A percentile compares a stretch with the other conserved stretches of the same genome.
Conservation (phyloP, 2,797 vertebrate genomes). For the Gila robusta region DNA sequence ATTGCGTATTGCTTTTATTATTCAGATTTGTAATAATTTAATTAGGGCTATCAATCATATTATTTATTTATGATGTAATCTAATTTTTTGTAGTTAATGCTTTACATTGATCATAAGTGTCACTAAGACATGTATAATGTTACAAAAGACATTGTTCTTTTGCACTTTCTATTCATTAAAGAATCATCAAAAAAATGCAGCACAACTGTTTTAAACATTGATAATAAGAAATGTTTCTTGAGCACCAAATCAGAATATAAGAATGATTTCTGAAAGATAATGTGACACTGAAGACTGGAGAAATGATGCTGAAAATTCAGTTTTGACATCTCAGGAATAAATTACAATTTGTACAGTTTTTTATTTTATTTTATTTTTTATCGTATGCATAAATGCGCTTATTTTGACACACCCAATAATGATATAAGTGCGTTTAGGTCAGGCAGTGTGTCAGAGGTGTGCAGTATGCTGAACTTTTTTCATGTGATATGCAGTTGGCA, state of each 20-base stretch:
- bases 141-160: neutral
- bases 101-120: neutral
- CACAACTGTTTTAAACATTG: neutral
- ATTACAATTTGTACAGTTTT: neutral
- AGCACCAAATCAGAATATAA: neutral
- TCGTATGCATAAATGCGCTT: neutral
- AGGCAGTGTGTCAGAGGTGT: neutral
- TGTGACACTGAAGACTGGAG: neutral
- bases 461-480: neutral
- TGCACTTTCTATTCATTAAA: neutral
- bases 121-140: neutral
- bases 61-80: neutral
- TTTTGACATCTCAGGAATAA: neutral
- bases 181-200: neutral
- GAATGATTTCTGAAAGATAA: neutral
- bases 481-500: slow-evolving; percentile 31
- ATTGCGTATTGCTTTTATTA: neutral
- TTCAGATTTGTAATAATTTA: neutral
- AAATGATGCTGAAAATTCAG: neutral
- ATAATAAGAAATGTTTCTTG: neutral
- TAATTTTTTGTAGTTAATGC: neutral
- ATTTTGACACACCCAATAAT: neutral
- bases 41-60: neutral
- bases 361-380: too few species aligned
- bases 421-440: neutral